These are phyloP conservation scores for Melanostoma scalare DNA, from an alignment of 2,888 invertebrate species.

Conservation along the genomic window DNA sequence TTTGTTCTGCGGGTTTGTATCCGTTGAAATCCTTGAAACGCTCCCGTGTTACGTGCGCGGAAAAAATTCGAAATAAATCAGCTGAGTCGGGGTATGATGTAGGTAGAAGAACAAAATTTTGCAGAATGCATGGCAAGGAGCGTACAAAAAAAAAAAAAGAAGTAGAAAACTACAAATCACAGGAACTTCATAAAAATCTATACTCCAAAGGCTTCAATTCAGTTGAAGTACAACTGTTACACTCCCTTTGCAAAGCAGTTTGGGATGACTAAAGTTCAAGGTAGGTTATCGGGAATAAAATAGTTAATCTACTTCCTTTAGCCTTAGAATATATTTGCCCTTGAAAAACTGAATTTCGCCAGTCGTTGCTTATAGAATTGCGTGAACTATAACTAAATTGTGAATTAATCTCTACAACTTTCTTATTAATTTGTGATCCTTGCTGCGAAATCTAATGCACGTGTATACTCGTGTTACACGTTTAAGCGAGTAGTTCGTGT, in stretches of 20 bases:
- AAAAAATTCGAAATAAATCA: constrained; percentile 66
- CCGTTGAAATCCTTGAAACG: constrained; percentile 63
- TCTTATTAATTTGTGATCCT: too few relatives aligned
- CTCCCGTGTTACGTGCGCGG: constrained; percentile 32
- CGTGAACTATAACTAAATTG: too few relatives aligned
- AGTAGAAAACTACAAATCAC: constrained; percentile 18
- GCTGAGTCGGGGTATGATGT: constrained; percentile 38
- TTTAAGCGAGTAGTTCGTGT: too few relatives aligned
- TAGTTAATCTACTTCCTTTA: too few relatives aligned
- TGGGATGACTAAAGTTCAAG: constrained; percentile 18
- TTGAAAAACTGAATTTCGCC: too few relatives aligned
- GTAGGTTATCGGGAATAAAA: background rate
- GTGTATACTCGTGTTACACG: too few relatives aligned
- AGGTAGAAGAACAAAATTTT: constrained; percentile 2
- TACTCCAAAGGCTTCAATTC: constrained; percentile 11
- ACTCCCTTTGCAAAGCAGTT: background rate
- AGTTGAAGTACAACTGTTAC: constrained; percentile 13
- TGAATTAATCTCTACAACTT: too few relatives aligned
- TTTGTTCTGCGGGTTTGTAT: constrained; percentile 67
- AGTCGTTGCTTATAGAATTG: too few relatives aligned
- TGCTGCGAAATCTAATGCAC: too few relatives aligned
- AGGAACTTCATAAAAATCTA: constrained; percentile 28
- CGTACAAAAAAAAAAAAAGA: background rate
- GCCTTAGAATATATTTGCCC: too few relatives aligned
- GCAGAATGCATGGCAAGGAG: background rate